Conservation (phyloP, 2,888 invertebrate species). For the Hipparchia semele region DNA sequence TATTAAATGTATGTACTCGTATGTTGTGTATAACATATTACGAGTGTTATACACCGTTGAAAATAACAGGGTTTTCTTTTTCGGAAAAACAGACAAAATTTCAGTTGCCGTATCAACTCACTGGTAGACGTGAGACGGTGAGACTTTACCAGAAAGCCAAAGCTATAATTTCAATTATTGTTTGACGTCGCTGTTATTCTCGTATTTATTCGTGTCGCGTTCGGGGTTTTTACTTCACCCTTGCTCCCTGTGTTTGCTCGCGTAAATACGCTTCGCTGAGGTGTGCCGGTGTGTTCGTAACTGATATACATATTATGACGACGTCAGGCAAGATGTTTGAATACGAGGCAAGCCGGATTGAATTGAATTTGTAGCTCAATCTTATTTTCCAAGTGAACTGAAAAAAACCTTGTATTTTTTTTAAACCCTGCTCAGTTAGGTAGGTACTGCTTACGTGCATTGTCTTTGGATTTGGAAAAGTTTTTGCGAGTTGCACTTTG, state of each 20-base stretch:
- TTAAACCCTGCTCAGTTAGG: too few species aligned
- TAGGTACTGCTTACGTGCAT: too few species aligned
- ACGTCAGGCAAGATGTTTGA: slow-evolving; percentile 66
- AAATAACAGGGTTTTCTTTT: too few species aligned
- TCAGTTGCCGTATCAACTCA: neutral
- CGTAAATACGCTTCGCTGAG: slow-evolving; percentile 63
- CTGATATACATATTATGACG: slow-evolving; percentile 72
- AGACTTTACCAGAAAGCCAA: slow-evolving; percentile 44
- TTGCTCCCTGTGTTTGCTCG: slow-evolving; percentile 67
- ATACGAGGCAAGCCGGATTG: slow-evolving; percentile 62
- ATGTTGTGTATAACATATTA: too few species aligned
- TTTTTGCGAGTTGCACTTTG: too few species aligned
- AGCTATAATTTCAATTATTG: slow-evolving; percentile 81
- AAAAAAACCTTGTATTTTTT: neutral
- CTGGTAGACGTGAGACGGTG: neutral
- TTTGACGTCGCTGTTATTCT: slow-evolving; percentile 80
- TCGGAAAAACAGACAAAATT: neutral
- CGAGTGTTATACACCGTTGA: too few species aligned
- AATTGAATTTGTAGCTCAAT: slow-evolving; percentile 36
- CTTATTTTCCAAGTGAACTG: neutral
- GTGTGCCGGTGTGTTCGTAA: slow-evolving; percentile 66
- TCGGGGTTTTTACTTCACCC: slow-evolving; percentile 71
- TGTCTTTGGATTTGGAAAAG: too few species aligned
- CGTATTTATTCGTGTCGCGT: slow-evolving; percentile 76
- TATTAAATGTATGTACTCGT: too few species aligned